Evolutionary conservation across 2,888 invertebrate genomes (phyloP).

Genomic region (Zeuzera pyrina): DNA sequence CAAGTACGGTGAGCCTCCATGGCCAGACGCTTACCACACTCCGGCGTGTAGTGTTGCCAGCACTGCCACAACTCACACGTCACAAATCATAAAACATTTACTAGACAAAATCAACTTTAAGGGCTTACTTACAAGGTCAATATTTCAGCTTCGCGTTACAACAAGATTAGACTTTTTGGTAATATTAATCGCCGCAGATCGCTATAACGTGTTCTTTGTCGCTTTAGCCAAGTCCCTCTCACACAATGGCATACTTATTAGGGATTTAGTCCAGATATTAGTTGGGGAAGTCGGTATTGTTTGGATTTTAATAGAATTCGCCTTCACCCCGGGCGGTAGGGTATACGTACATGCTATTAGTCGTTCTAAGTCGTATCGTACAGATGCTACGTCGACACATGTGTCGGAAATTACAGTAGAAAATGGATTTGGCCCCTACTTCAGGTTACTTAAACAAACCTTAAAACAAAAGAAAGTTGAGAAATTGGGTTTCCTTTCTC

Average conservation of each 20-base stretch:
- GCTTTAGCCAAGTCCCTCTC: slow-evolving; percentile 67
- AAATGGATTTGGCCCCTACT: background rate
- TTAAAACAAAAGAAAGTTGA: too few relatives aligned
- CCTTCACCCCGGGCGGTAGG: slow-evolving; percentile 59
- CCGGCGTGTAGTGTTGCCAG: slow-evolving; percentile 53
- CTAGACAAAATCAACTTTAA: slow-evolving; percentile 21
- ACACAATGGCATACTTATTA: slow-evolving; percentile 74
- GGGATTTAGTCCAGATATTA: slow-evolving; percentile 74
- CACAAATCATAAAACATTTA: slow-evolving; percentile 18
- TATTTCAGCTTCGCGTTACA: slow-evolving; percentile 13
- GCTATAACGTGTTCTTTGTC: slow-evolving; percentile 72
- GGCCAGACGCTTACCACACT: slow-evolving; percentile 71
- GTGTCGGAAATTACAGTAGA: slow-evolving; percentile 33
- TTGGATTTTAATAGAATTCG: slow-evolving; percentile 71
- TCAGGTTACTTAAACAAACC: too few relatives aligned
- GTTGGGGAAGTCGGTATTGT: slow-evolving; percentile 70
- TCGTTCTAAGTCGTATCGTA: slow-evolving; percentile 22
- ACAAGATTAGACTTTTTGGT: background rate
- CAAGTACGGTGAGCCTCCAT: slow-evolving; percentile 70
- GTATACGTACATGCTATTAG: slow-evolving; percentile 34
- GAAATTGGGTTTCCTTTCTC: too few relatives aligned
- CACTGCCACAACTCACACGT: slow-evolving; percentile 21
- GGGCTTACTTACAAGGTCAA: background rate
- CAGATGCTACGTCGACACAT: slow-evolving; percentile 32
- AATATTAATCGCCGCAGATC: slow-evolving; percentile 36